Evolutionary conservation across 2,113 vertebrate genomes (phyloP).

Genomic region (Phainopepla nitens): DNA sequence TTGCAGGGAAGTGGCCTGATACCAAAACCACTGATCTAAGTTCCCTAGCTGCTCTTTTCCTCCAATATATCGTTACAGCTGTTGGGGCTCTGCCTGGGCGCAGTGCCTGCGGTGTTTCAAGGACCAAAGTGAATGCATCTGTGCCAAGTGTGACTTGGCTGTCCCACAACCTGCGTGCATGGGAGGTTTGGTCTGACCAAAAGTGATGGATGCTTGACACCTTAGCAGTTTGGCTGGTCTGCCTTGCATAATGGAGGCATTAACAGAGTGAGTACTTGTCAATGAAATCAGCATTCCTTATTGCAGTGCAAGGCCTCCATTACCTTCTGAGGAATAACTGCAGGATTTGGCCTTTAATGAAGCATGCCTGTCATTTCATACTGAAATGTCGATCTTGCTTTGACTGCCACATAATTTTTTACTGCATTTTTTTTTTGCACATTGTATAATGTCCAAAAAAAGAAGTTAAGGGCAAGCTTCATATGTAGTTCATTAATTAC

Average conservation of each 20-base stretch:
- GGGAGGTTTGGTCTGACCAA: background rate
- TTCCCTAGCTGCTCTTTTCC: background rate
- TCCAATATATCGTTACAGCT: background rate
- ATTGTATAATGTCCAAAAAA: background rate
- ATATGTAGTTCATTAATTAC: background rate
- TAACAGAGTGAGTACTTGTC: background rate
- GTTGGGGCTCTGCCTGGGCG: background rate
- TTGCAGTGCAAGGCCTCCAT: background rate
- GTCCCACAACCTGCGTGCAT: background rate
- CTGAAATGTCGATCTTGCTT: background rate
- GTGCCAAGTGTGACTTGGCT: background rate
- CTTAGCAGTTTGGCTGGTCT: background rate
- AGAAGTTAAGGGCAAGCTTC: background rate
- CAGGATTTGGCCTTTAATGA: constrained; percentile 6
- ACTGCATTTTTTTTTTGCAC: background rate
- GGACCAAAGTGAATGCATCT: background rate
- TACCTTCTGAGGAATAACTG: background rate
- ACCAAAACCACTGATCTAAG: background rate
- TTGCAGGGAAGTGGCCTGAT: background rate
- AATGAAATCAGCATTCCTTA: background rate
- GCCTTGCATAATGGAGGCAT: background rate
- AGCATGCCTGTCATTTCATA: background rate
- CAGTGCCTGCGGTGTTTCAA: background rate
- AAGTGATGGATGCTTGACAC: background rate
- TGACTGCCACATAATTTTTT: background rate